Evolutionary conservation across 2,113 vertebrate species (phyloP).

Genomic region (Prinia subflava): DNA sequence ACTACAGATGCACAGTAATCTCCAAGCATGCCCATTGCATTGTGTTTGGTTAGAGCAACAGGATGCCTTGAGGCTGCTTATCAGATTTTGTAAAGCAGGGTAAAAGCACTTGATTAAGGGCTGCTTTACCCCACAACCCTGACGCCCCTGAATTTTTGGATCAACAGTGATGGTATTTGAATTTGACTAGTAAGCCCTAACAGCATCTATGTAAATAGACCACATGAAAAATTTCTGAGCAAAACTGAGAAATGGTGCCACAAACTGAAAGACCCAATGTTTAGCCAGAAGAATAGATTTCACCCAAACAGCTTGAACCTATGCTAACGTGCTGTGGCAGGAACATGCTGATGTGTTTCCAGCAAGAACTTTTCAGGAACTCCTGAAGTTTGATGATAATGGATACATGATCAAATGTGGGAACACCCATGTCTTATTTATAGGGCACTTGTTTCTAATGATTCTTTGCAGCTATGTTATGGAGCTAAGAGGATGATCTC

Average conservation of each 20-base stretch:
- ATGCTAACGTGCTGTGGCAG: rapidly evolving
- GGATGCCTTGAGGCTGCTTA: not conserved
- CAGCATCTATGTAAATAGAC: not conserved
- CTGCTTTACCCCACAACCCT: not conserved
- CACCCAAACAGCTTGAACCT: not conserved
- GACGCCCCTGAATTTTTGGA: not conserved
- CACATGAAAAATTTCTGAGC: not conserved
- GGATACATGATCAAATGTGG: not conserved
- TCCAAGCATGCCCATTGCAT: not conserved
- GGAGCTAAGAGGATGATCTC: not conserved
- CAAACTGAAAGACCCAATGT: not conserved
- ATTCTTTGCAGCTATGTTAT: not conserved
- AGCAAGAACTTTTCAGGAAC: not conserved
- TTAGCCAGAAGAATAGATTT: not conserved
- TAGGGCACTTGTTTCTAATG: not conserved
- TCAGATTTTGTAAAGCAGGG: not conserved
- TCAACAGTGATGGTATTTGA: not conserved
- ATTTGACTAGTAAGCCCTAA: not conserved
- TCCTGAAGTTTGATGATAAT: not conserved
- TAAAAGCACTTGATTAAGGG: not conserved
- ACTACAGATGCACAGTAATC: not conserved
- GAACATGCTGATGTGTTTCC: not conserved
- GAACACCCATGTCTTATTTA: not conserved
- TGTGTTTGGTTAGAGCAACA: not conserved
- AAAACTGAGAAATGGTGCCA: not conserved